Evolutionary conservation across 2,797 vertebrate genomes (phyloP).

Genomic region (Acropternis orthonyx): DNA sequence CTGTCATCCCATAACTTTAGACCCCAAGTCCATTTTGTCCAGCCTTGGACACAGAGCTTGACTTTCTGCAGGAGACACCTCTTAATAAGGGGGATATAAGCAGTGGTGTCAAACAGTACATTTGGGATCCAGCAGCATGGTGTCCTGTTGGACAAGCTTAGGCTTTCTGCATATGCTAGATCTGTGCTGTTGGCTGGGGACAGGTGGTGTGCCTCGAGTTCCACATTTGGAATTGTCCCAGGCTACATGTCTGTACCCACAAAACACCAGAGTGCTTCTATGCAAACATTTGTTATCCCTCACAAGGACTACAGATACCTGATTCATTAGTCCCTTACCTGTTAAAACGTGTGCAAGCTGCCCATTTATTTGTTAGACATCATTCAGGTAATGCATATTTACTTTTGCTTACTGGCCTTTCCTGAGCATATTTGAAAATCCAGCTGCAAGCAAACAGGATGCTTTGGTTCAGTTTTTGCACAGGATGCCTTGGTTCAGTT

Average conservation of each 20-base stretch:
- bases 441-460: not conserved
- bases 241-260: not conserved
- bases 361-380: not conserved
- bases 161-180: not conserved
- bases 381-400: not conserved
- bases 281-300: not conserved
- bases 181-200: not conserved
- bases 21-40: not conserved
- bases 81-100: not conserved
- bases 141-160: not conserved
- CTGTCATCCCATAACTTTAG: not conserved
- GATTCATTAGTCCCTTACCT: not conserved
- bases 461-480: too few relatives aligned
- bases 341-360: not conserved
- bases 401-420: not conserved
- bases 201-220: rapidly evolving
- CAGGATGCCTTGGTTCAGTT: not conserved
- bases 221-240: not conserved
- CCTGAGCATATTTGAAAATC: not conserved
- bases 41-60: not conserved
- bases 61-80: not conserved
- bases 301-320: not conserved
- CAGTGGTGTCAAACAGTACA: not conserved
- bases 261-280: not conserved
- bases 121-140: not conserved